Evolutionary conservation across 1,140 invertebrate genomes (phyloP).

Genomic region (Panulirus ornatus): DNA sequence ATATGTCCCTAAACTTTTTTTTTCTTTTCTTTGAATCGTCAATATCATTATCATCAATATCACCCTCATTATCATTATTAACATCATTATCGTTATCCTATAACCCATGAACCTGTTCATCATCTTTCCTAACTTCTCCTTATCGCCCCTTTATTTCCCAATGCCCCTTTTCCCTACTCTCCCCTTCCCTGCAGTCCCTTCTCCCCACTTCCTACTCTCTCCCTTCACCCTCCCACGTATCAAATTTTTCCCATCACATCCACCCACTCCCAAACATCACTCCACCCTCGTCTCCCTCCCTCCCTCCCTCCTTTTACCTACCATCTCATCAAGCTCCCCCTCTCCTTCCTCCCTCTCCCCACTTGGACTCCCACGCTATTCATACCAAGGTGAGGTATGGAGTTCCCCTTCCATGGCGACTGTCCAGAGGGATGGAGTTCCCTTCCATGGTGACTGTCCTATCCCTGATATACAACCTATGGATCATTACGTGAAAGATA

Average conservation of each 20-base stretch:
- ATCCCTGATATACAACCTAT: slow-evolving; percentile 7
- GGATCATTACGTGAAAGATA: slow-evolving; percentile 28
- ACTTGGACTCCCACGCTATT: slow-evolving; percentile 49
- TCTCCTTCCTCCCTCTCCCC: not conserved
- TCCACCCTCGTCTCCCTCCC: not conserved
- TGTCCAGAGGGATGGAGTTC: slow-evolving; percentile 13
- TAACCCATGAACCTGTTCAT: too few relatives aligned
- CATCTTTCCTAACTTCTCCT: not conserved
- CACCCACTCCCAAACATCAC: not conserved
- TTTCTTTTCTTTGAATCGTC: too few relatives aligned
- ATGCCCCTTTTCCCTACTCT: too few relatives aligned
- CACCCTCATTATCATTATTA: too few relatives aligned
- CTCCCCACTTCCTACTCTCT: too few relatives aligned
- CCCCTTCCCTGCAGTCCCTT: too few relatives aligned
- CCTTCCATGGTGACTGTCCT: slow-evolving; percentile 18
- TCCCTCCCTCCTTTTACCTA: not conserved
- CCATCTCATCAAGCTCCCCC: not conserved
- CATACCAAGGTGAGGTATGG: too few relatives aligned
- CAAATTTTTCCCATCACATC: not conserved
- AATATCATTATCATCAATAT: too few relatives aligned
- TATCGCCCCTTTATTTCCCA: not conserved
- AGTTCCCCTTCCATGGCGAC: too few relatives aligned
- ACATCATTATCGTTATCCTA: too few relatives aligned
- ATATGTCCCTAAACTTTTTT: too few relatives aligned
- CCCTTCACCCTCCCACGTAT: not conserved